phyloP scores from a whole-genome alignment of 1,140 invertebrate species.

The Aphaenogaster rudis region DNA sequence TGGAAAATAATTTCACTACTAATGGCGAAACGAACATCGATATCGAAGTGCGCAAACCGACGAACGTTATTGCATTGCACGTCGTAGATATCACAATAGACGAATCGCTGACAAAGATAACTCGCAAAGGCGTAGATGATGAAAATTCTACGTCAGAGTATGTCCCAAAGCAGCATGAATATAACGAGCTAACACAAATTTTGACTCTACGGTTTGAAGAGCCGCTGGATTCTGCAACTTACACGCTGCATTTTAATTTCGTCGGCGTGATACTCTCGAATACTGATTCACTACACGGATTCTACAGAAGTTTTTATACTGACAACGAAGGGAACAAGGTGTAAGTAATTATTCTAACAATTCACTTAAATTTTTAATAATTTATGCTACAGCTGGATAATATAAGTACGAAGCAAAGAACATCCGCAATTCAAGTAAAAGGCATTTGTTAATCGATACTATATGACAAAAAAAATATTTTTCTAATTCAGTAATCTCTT shows the following conservation, averaged over 20 bases:
- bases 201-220: conserved; percentile 40
- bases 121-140: neutral
- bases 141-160: neutral
- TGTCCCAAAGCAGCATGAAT: conserved; percentile 18
- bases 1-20: neutral
- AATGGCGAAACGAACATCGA: conserved; percentile 9
- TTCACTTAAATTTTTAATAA: neutral
- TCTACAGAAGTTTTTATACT: conserved; percentile 1
- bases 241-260: conserved; percentile 45
- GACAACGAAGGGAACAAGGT: neutral
- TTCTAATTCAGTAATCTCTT: too few species aligned
- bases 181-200: neutral
- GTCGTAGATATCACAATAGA: conserved; percentile 3
- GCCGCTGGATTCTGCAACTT: neutral
- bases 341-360: conserved; percentile 32
- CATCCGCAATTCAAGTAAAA: neutral
- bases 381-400: neutral
- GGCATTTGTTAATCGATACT: neutral
- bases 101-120: conserved; percentile 4
- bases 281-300: neutral
- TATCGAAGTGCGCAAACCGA: conserved; percentile 28
- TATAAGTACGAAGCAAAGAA: neutral
- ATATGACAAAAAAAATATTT: too few species aligned
- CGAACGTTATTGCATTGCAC: neutral
- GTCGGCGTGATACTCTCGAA: neutral